These are phyloP conservation scores for Sebastes taczanowskii DNA, from an alignment of 2,797 vertebrate species.

Conservation along the genomic window DNA sequence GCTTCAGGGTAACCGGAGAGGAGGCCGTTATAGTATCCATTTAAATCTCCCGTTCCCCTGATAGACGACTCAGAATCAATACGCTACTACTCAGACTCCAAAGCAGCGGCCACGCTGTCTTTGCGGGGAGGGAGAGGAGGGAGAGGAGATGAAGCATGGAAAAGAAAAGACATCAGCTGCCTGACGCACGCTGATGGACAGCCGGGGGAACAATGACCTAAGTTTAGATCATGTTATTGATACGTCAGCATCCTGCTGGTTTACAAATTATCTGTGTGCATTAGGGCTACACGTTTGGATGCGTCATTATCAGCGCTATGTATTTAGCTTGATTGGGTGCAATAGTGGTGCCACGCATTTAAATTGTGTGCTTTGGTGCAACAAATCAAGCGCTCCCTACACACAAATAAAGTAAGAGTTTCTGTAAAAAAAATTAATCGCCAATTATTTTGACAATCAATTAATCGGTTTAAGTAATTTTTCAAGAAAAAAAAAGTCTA, in stretches of 20 bases:
- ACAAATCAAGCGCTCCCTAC: not conserved
- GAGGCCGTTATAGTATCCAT: conserved; percentile 70
- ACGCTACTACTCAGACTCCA: conserved; percentile 68
- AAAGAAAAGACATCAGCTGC: conserved; percentile 37
- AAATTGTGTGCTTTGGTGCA: not conserved
- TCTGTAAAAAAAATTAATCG: not conserved
- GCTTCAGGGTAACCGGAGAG: conserved; percentile 65
- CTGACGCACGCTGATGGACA: conserved; percentile 33
- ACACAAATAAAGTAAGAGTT: not conserved
- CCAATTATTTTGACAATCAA: no score
- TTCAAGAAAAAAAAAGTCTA: no score
- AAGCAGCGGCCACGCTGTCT: conserved; percentile 55
- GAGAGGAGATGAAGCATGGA: not conserved
- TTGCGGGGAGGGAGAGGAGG: not conserved
- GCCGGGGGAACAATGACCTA: conserved; percentile 54
- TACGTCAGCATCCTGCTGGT: conserved; percentile 42
- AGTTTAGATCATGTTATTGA: conserved; percentile 67
- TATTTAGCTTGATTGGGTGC: not conserved
- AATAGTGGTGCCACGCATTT: not conserved
- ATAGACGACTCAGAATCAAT: conserved; percentile 79
- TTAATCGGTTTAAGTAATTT: no score
- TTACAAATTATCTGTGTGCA: not conserved
- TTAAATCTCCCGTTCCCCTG: conserved; percentile 75
- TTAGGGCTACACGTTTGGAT: not conserved
- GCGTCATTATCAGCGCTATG: not conserved